Base-by-base conservation (phyloP, 2,113 vertebrate genomes). In the Capreolus pygargus region DNA sequence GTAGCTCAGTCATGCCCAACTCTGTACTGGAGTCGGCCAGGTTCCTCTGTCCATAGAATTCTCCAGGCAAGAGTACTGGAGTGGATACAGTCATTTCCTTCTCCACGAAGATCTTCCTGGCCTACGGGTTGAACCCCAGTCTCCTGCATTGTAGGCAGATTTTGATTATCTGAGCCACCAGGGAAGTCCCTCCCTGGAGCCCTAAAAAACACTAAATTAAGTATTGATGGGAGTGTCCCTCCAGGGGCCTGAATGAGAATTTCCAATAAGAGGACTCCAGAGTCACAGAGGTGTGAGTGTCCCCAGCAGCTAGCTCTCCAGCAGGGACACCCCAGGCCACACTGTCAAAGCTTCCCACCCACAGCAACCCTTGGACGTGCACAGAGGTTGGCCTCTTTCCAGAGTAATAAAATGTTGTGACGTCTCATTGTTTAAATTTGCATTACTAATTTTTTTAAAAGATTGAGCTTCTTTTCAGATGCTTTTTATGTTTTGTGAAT, bases 291-390 rank as follows among this genome's bases (percentile, higher is more conserved):
- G 27, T 50, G 23, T 7, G 13, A 60, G 16, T 0, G 7, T 39
- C 25, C 45, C 27, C 19, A 13, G 11, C 84, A 61, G 6, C 5
- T 2, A 11, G 0, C 2, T 43, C 17, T 58, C 27, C 15, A 23
- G 5, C 27, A 5, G 1, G 1, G 13, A 25, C 1, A 0, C 39
- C 30, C 1, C 30, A 28, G 17, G 5, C 17, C 5, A 0, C 8
- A 14, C 17, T 50, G 82, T 33, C 82, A 30, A 11, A 1, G 70
- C 33, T 5, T 39, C 50, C 52, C 19, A 1, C 7, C 21, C 6
- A 23, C 4, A 43, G 28, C 16, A 11, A 3, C 4, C 14, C 5
- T 33, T 9, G 21, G 16, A 28, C 9, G 52, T 91, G 25, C 30
- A 82, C 61, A 58, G 54, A 58, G 61, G 11, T 12, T 1, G 93